Conservation (phyloP, 2,888 invertebrate species). For the Idaea straminata region DNA sequence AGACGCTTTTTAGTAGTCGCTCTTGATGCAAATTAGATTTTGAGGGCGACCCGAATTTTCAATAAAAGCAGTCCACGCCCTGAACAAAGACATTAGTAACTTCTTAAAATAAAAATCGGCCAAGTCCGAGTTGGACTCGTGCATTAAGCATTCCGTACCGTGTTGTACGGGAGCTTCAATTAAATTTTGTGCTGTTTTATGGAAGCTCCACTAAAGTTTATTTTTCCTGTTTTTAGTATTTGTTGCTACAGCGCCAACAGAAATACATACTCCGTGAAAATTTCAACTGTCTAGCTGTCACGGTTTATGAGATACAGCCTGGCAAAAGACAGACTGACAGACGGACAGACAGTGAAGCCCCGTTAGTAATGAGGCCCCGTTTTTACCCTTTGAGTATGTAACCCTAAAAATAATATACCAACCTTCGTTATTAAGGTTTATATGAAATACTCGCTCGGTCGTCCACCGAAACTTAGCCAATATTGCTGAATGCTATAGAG, state of each 20-base stretch:
- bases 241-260: too few species aligned
- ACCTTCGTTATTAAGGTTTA: background rate
- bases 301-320: too few species aligned
- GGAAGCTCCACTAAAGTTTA: conserved; percentile 29
- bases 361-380: too few species aligned
- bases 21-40: conserved; percentile 48
- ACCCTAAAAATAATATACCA: background rate
- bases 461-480: background rate
- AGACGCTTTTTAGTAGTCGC: conserved; percentile 25
- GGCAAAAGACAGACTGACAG: too few species aligned
- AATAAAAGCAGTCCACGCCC: conserved; percentile 40
- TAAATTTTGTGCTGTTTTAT: too few species aligned
- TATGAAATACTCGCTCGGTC: background rate
- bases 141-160: too few species aligned
- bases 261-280: too few species aligned
- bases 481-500: background rate
- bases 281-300: too few species aligned
- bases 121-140: too few species aligned
- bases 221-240: too few species aligned
- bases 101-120: conserved; percentile 33
- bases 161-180: conserved; percentile 31
- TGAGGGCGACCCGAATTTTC: conserved; percentile 37
- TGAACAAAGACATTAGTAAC: conserved; percentile 42
- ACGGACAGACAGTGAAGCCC: too few species aligned
- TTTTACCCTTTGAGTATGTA: too few species aligned